Evolutionary conservation across 2,888 invertebrate genomes (phyloP).

Genomic region (Parochlus steinenii): DNA sequence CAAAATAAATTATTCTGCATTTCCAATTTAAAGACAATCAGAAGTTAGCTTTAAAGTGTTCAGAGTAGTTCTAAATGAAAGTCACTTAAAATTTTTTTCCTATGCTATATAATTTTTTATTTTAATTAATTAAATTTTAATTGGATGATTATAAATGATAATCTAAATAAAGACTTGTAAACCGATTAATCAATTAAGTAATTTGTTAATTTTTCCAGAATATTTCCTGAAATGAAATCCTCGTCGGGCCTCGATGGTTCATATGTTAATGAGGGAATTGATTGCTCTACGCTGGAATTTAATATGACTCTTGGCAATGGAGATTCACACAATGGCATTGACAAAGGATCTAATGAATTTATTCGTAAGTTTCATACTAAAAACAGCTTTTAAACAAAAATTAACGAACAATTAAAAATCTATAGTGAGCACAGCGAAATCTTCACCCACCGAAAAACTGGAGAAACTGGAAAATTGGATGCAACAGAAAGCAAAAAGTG

Average conservation of each 20-base stretch:
- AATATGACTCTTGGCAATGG: conserved; percentile 22
- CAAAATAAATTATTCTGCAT: no score
- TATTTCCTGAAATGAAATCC: conserved; percentile 7
- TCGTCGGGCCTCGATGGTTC: conserved; percentile 13
- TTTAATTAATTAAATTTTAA: no score
- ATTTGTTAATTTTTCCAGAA: no score
- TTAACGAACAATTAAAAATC: conserved; percentile 9
- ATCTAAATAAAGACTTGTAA: no score
- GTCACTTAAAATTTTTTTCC: no score
- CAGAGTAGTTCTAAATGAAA: no score
- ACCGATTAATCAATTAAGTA: no score
- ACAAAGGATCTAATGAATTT: conserved; percentile 42
- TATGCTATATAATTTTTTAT: no score
- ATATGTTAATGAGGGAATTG: conserved; percentile 27
- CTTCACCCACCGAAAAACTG: conserved; percentile 21
- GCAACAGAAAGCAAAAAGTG: conserved; percentile 29
- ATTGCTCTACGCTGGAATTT: conserved; percentile 27
- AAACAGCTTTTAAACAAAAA: neutral
- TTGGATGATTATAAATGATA: no score
- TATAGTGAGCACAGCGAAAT: conserved; percentile 35
- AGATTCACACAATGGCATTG: conserved; percentile 29
- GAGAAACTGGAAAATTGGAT: conserved; percentile 28
- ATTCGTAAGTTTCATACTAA: conserved; percentile 28
- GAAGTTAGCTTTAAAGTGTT: no score
- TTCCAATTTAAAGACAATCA: no score